Evolutionary conservation across 2,797 vertebrate genomes (phyloP).

Genomic region (Mus caroli): DNA sequence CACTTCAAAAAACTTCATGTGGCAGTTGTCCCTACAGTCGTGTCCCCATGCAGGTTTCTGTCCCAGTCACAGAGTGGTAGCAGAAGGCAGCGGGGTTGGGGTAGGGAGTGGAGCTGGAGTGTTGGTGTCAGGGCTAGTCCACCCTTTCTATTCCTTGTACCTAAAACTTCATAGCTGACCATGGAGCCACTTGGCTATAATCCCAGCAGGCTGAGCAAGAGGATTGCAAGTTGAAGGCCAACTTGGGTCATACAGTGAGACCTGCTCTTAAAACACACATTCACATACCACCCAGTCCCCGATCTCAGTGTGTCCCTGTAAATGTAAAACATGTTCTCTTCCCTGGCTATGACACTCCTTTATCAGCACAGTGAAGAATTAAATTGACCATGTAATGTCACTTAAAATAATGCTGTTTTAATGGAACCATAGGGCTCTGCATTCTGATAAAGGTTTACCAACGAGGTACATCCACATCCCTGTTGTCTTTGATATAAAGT

Average conservation of each 20-base stretch:
- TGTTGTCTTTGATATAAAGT: neutral
- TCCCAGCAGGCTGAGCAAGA: neutral
- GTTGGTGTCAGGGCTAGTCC: neutral
- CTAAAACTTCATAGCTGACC: neutral
- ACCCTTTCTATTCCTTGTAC: neutral
- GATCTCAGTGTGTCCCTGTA: neutral
- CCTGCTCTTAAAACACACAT: no score
- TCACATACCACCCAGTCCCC: neutral
- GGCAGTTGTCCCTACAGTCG: neutral
- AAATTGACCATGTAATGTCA: neutral
- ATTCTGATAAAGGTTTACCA: neutral
- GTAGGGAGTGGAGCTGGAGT: neutral
- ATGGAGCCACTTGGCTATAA: neutral
- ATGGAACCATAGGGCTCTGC: neutral
- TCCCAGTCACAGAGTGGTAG: neutral
- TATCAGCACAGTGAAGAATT: neutral
- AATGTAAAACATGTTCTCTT: neutral
- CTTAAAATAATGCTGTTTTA: neutral
- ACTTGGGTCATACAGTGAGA: neutral
- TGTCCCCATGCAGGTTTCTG: neutral
- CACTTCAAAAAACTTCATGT: neutral
- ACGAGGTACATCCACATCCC: neutral
- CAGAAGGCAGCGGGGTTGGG: neutral
- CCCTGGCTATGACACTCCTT: neutral
- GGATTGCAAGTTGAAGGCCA: neutral